Evolutionary conservation across 1,140 invertebrate genomes (phyloP), one percentile per base, ranked within the genome.

Genomic region (Mylabris phalerata): DNA sequence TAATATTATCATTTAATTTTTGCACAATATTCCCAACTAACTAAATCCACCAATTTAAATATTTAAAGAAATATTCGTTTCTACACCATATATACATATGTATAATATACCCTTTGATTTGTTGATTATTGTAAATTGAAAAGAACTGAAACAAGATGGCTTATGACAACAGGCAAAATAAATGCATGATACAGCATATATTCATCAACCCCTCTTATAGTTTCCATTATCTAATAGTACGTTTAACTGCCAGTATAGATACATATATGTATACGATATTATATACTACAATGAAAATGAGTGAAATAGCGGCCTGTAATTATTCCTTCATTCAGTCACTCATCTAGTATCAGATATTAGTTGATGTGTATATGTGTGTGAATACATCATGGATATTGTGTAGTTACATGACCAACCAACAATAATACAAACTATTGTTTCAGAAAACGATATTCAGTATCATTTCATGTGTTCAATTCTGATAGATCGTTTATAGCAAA

Each of bases 271-370:
- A n/a, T 42, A 10, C 11, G 3, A 42, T 11, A 38, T 52, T 50
- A 44, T 52, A 44, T 61, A 44, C 48, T 50, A 61, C 60, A 61
- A 61, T 61, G 55, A 50, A 54, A 50, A 47, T 54, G 55, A 58
- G 48, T 55, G 60, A 54, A 58, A 61, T 44, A 49, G 55, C 60
- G 60, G 55, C 55, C 55, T 61, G 60, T 61, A 61, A 61, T 61
- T 61, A 61, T 61, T 61, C 46, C 51, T 61, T 61, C 60, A 61
- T 61, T 54, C 60, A 61, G 60, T 61, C 60, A 61, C 55, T 61
- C 60, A 61, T 52, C 49, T 57, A 26, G 47, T 57, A 57, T 57
- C 55, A 57, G 55, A 57, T 57, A 46, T 57, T 39, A 32, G 45
- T 27, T 46, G 41, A 11, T 42, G 11, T 11, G 41, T 42, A 42